Base-by-base conservation (phyloP, 2,888 invertebrate genomes). In the Eupelmus urozonus region DNA sequence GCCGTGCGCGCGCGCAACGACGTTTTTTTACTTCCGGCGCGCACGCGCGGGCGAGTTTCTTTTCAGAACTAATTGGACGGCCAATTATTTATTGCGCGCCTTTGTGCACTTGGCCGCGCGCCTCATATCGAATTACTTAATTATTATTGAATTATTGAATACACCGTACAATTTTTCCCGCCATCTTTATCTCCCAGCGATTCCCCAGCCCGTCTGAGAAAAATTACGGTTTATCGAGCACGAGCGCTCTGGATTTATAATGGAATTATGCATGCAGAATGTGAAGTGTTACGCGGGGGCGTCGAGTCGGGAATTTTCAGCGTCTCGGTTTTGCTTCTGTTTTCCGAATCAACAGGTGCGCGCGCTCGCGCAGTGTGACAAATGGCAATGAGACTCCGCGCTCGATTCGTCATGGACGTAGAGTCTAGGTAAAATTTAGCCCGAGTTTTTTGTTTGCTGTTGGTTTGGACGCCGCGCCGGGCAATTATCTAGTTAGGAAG, bases 51-150 rank as follows among this genome's bases (percentile, higher is more conserved):
- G n/a, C 55, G 34, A 53, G 57, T 53, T 71, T 66, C 74, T 70
- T 79, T 75, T 75, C 66, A 70, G 42, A 75, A 53, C 66, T 79
- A 75, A 79, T 79, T 75, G 71, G 79, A 51, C 27, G 53, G 53
- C 63, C 79, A 66, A 66, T 78, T 66, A 78, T 75, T 75, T 75
- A 75, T 71, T 69, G 63, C 70, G 65, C 53, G 27, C 13, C 62
- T 45, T 34, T 4, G 45, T 45, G 45, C 13, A 45, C 16, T 7
- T 16, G 9, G 60, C 59, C 45, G 51, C 60, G 40, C 63, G 57
- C 20, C 45, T 29, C 40, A 29, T 27, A 40, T 57, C 23, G 25
- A 51, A 70, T 76, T 69, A 60, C 60, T 65, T 66, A 29, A 74
- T 66, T 74, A 74, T 74, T 66, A 74, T 70, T 49, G 40, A 62